A percentile compares a stretch with the other conserved stretches of the same genome.
Evolutionary conservation across 2,113 vertebrate genomes (phyloP).

Genomic region (Argyrosomus japonicus): DNA sequence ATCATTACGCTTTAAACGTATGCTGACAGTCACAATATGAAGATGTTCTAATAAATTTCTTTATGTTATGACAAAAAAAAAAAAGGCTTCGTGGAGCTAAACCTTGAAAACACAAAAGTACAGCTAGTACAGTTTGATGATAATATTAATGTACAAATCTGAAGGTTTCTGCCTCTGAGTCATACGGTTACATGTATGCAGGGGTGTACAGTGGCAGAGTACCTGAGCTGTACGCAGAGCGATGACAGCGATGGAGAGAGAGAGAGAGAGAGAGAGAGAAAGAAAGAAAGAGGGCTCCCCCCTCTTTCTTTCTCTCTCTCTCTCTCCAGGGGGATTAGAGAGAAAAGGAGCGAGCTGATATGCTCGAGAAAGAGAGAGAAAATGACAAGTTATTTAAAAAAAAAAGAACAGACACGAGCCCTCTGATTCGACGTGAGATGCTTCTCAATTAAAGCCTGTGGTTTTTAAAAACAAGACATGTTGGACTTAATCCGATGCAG

Average conservation of each 20-base stretch:
- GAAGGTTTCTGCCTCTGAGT: slow-evolving; percentile 10
- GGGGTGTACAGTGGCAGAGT: slow-evolving; percentile 39
- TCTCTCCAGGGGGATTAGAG: slow-evolving; percentile 39
- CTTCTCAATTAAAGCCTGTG: slow-evolving; percentile 58
- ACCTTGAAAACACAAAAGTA: not conserved
- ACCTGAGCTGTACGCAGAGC: slow-evolving; percentile 21
- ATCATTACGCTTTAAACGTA: no score
- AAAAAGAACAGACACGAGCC: slow-evolving; percentile 59
- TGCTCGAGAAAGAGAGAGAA: slow-evolving; percentile 39
- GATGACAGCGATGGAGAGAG: slow-evolving; percentile 11
- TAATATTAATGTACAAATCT: not conserved
- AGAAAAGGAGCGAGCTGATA: slow-evolving; percentile 39
- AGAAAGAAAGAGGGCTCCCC: not conserved
- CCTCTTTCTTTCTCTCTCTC: no score
- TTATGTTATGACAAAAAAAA: no score
- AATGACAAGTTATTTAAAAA: slow-evolving; percentile 69
- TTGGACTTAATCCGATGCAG: slow-evolving; percentile 36
- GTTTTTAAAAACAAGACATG: slow-evolving; percentile 20
- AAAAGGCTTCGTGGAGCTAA: not conserved
- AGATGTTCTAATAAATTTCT: no score
- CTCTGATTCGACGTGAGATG: slow-evolving; percentile 60
- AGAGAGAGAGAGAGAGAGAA: not conserved
- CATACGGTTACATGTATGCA: slow-evolving; percentile 10
- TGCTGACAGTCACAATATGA: no score
- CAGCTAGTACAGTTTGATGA: not conserved